Evolutionary conservation across 2,797 vertebrate genomes (phyloP).

Genomic region (Platalea minor): DNA sequence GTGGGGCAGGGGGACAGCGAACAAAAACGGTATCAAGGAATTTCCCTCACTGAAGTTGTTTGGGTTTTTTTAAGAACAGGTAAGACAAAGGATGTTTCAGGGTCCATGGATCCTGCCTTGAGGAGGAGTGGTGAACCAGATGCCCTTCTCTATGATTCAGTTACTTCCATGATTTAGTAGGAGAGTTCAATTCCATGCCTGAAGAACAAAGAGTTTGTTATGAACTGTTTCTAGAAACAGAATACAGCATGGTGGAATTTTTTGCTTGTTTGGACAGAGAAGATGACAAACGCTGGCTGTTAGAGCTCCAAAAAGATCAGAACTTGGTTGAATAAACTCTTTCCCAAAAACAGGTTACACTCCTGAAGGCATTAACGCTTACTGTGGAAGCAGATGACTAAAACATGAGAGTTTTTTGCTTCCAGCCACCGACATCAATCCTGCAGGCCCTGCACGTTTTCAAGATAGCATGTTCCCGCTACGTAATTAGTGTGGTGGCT

Average conservation of each 20-base stretch:
- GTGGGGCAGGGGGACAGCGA: fast-evolving
- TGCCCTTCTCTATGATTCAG: neutral
- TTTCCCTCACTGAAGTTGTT: neutral
- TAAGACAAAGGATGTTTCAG: neutral
- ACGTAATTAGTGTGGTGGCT: neutral
- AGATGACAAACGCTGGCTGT: neutral
- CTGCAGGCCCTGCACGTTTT: neutral
- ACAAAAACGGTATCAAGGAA: neutral
- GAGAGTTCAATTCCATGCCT: neutral
- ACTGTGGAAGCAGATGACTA: neutral
- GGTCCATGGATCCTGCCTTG: neutral
- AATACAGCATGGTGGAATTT: neutral
- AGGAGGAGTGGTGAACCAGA: neutral
- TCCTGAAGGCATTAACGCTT: neutral
- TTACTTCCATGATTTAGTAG: neutral
- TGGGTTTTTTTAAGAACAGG: neutral
- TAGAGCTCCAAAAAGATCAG: neutral
- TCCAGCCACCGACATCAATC: neutral
- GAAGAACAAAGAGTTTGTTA: neutral
- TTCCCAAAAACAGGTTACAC: neutral
- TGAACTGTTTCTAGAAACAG: neutral
- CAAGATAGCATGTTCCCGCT: neutral
- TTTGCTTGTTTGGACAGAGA: neutral
- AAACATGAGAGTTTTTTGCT: neutral
- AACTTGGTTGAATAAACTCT: neutral